These are phyloP conservation scores for Eristalis pertinax DNA, from an alignment of 2,888 invertebrate species.

Conservation along the genomic window DNA sequence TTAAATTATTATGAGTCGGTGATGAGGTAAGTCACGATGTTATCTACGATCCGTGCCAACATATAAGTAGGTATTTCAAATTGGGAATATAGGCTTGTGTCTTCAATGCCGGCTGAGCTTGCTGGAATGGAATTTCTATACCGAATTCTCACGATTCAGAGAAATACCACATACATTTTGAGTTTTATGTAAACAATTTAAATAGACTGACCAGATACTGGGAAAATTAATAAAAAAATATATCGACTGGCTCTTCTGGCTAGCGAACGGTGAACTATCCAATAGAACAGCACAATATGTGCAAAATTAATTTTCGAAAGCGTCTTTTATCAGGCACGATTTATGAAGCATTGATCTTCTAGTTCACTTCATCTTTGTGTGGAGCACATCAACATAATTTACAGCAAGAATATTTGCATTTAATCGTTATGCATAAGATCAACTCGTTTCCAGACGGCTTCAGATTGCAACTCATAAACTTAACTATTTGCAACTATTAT, in stretches of 20 bases:
- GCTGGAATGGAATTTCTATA: background rate
- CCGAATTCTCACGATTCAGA: background rate
- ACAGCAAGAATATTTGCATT: conserved; percentile 16
- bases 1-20: conserved; percentile 20
- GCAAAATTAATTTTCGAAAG: background rate
- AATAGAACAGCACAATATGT: too few relatives aligned
- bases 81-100: background rate
- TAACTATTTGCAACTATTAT: conserved; percentile 13
- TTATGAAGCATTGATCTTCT: background rate
- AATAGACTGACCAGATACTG: background rate
- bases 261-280: too few relatives aligned
- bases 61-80: background rate
- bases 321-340: background rate
- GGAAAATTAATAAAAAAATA: too few relatives aligned
- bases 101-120: background rate
- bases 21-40: conserved; percentile 40
- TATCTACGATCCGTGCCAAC: conserved; percentile 13
- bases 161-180: background rate
- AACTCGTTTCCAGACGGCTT: conserved; percentile 9
- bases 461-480: conserved; percentile 13
- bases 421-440: background rate
- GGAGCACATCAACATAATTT: too few relatives aligned
- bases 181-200: background rate
- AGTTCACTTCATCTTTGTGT: background rate
- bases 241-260: too few relatives aligned